Base-by-base conservation (phyloP, 2,888 invertebrate species). In the Salpingus planirostris region DNA sequence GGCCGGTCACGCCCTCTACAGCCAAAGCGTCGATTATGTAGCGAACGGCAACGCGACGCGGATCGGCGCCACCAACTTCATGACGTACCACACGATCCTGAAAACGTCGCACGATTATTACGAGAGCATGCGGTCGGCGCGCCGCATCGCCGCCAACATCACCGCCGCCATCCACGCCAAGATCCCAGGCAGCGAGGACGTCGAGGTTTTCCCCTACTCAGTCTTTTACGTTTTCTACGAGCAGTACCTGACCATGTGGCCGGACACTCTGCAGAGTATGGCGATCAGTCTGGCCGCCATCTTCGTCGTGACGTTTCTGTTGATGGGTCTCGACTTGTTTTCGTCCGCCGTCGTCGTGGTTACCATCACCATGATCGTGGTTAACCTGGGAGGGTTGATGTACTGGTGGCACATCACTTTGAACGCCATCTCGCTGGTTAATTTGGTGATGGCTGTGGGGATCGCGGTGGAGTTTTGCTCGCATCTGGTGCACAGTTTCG, bases 141-240 rank as follows among this genome's bases (percentile, higher is more conserved):
- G 93, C 39, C 65, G 67, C 3, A 73, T 96, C n/a, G 33, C 54
- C 1, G 50, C 44, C 3, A 53, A 55, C 56, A 76, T 98, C 11
- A 87, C 91, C 0, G 66, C 73, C 15, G 85, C 81, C 47, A 66
- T 96, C 10, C 31, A 36, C 36, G 31, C 31, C 13, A 36, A 32
- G 29, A 21, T 36, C 3, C 32, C 46, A 6, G 49, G 53, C n/a
- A 46, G 34, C 5, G n/a, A n/a, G n/a, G 18, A 36, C 6, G 31
- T 50, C 11, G 49, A 52, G 29, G 36, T 89, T 41, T 88, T 88
- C 61, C 87, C 88, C 0, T 89, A 97, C 68, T 93, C 87, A 1
- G 79, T 96, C 29, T 95, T 95, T 69, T 98, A 98, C 62, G 96
- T 98, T 13, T 99, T 92, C 69, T 99, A 98, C 62, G 98, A 98